Evolutionary conservation across 2,888 invertebrate genomes (phyloP).

Genomic region (Linnaemya vulpina): DNA sequence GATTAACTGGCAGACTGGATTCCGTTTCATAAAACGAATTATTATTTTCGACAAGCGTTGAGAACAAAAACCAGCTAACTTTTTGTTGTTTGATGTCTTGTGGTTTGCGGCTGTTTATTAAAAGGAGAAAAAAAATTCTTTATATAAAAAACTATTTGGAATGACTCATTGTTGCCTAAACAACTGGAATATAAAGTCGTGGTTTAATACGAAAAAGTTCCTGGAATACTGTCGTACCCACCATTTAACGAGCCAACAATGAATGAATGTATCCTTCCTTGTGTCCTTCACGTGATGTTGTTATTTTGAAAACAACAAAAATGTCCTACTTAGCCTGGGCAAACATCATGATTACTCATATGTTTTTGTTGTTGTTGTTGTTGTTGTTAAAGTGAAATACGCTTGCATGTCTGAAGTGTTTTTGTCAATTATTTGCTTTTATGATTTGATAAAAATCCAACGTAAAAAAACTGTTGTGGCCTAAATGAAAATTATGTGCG

Average conservation of each 20-base stretch:
- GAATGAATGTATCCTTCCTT: background rate
- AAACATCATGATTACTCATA: constrained; percentile 35
- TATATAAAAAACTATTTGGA: background rate
- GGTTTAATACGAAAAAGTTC: background rate
- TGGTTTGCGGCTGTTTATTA: constrained; percentile 7
- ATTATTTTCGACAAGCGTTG: constrained; percentile 42
- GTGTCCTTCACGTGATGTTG: background rate
- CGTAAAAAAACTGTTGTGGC: constrained; percentile 1
- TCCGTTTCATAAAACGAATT: constrained; percentile 37
- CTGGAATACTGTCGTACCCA: background rate
- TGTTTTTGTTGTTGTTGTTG: background rate
- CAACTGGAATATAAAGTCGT: background rate
- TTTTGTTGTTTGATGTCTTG: constrained; percentile 28
- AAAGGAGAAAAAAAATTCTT: background rate
- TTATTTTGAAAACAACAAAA: constrained; percentile 13
- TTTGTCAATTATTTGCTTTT: constrained; percentile 60
- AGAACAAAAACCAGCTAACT: background rate
- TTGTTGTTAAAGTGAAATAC: constrained; percentile 17
- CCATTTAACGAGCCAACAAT: background rate
- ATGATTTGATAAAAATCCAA: constrained; percentile 19
- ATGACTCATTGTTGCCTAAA: constrained; percentile 34
- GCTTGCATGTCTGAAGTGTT: constrained; percentile 63
- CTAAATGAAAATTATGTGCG: background rate
- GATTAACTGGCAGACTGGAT: background rate
- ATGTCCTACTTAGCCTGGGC: constrained; percentile 21